Conservation (phyloP, 2,113 vertebrate species). For the Acrocephalus arundinaceus region DNA sequence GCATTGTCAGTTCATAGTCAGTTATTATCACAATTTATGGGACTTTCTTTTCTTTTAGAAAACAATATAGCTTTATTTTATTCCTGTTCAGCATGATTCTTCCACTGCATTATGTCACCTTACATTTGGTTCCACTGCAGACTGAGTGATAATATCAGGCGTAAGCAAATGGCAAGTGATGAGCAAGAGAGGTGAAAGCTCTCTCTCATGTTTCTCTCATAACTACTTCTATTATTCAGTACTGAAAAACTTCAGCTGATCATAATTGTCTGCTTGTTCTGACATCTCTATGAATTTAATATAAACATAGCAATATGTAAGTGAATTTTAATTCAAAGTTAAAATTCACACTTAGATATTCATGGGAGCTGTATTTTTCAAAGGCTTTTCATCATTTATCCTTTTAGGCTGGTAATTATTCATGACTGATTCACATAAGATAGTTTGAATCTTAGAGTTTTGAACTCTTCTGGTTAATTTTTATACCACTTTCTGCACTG, state of each 20-base stretch:
- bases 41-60: not conserved
- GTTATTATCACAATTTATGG: not conserved
- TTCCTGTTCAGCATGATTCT: not conserved
- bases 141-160: not conserved
- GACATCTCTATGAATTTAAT: conserved; percentile 24
- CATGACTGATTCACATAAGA: not conserved
- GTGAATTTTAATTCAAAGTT: not conserved
- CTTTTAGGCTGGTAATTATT: not conserved
- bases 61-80: not conserved
- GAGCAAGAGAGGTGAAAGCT: not conserved
- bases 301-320: conserved; percentile 2
- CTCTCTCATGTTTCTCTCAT: not conserved
- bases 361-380: not conserved
- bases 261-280: not conserved
- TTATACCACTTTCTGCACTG: not conserved
- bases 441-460: not conserved
- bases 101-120: not conserved
- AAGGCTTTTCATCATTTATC: not conserved
- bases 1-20: not conserved
- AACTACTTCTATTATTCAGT: not conserved
- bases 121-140: not conserved
- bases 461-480: not conserved
- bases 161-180: not conserved
- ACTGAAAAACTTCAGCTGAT: not conserved
- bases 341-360: not conserved